Evolutionary conservation across 2,888 invertebrate species (phyloP), one percentile per base, ranked within the genome.

Genomic region (Apotomis capreana): DNA sequence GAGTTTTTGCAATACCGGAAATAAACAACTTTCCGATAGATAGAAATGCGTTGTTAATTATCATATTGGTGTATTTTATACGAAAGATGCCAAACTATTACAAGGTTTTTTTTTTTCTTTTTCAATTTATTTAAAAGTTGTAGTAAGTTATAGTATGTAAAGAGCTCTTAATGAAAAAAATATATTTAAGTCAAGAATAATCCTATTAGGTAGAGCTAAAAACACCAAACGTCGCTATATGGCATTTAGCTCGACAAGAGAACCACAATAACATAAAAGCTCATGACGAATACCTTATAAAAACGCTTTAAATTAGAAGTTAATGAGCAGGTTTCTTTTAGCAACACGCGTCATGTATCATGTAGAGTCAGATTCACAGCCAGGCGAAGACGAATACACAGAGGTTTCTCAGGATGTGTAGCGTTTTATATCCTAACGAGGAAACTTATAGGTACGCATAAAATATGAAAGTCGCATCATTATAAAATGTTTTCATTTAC

Each of bases 401-500:
- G 60, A 26, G 8, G 37, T 40, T 46, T 60, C 57, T 58, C 3
- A 69, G 36, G 12, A 13, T 15, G 55, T 54, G 54, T 63, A 51
- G 55, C 67, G 6, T 71, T 55, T 61, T 49, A 55, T 10, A 54
- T 62, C 55, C 67, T 71, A 61, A 67, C 44, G 67, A 67, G 54
- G 61, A 55, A 8, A 67, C 57, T 57, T n/a, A 58, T 68, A 40
- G 51, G 36, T 58, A 26, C 26, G 26, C 26, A 26, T 26, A 26
- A 26, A 26, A 26, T 26, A 54, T 68, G 9, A 62, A 67, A 62
- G 57, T 62, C 77, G 69, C 76, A 79, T 82, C 84, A 86, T 87
- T 88, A 81, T 86, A 88, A 86, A 80, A 83, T 79, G 79, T 78
- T 87, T 89, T 88, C 90, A 89, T 88, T 88, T 68, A 26, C 87